Evolutionary conservation across 35 echinoderm and acorn worm genomes (phyloP).

Genomic region (Chiridota heheva): DNA sequence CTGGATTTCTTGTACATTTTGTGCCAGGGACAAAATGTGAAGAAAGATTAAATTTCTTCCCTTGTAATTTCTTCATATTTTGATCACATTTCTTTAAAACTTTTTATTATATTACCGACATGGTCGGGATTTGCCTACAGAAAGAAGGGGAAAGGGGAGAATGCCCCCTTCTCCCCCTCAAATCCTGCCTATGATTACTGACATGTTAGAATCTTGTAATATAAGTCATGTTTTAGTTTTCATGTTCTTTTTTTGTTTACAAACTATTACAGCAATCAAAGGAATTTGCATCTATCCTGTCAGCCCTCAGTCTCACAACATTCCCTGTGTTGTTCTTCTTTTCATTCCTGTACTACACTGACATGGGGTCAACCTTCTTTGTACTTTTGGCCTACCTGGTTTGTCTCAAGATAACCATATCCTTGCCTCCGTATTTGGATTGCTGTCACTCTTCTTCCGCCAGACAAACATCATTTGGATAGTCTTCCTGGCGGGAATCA

Average conservation of each 20-base stretch:
- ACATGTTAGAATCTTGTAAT: too few species aligned
- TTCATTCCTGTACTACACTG: slow-evolving; percentile 95
- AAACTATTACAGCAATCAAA: slow-evolving; percentile 41
- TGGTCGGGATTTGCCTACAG: too few species aligned
- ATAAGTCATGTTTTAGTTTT: too few species aligned
- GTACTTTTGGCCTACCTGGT: slow-evolving; percentile 88
- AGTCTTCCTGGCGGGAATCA: slow-evolving; percentile 78
- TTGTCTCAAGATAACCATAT: slow-evolving; percentile 76
- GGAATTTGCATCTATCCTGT: slow-evolving; percentile 35
- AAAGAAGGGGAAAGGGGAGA: too few species aligned
- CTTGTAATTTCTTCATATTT: too few species aligned
- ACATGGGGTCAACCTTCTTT: slow-evolving; percentile 88
- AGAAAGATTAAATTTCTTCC: too few species aligned
- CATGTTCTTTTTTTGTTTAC: slow-evolving; percentile 12
- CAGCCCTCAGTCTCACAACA: slow-evolving; percentile 60
- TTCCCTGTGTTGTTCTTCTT: slow-evolving; percentile 92
- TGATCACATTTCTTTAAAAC: too few species aligned
- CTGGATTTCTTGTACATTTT: too few species aligned
- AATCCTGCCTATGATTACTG: too few species aligned
- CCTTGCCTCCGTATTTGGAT: slow-evolving; percentile 63
- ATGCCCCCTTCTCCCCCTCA: too few species aligned
- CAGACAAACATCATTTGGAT: slow-evolving; percentile 99
- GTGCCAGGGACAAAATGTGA: too few species aligned
- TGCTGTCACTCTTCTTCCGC: slow-evolving; percentile 74
- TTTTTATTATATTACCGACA: too few species aligned